Conservation (phyloP, 2,888 invertebrate species). For the Agrotis segetum region DNA sequence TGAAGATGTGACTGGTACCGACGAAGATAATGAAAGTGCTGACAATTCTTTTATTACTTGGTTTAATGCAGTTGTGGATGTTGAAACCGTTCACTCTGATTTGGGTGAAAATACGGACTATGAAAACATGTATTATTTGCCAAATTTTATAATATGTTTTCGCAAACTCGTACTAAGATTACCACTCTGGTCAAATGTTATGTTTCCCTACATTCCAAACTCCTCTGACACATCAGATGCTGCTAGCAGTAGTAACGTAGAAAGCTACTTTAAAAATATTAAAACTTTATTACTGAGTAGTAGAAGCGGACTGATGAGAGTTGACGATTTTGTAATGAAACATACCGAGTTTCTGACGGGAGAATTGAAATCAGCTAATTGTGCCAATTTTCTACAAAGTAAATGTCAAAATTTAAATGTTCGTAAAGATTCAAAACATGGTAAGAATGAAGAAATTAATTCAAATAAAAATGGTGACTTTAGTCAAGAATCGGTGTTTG, state of each 20-base stretch:
- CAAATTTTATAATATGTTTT: too few relatives aligned
- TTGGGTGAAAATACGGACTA: conserved; percentile 12
- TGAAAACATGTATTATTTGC: conserved; percentile 12
- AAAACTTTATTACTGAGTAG: too few relatives aligned
- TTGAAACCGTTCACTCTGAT: conserved; percentile 9
- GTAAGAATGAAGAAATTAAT: background rate
- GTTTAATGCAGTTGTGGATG: conserved; percentile 22
- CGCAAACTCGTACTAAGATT: too few relatives aligned
- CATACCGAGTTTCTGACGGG: too few relatives aligned
- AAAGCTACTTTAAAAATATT: too few relatives aligned
- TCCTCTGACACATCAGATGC: too few relatives aligned
- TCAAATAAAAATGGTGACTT: background rate
- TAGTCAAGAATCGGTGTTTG: conserved; percentile 3
- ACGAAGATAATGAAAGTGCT: conserved; percentile 12
- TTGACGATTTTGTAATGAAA: too few relatives aligned
- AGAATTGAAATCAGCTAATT: background rate
- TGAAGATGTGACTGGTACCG: conserved; percentile 10
- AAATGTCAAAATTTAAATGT: background rate
- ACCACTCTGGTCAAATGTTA: too few relatives aligned
- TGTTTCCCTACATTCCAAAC: too few relatives aligned
- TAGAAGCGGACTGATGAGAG: too few relatives aligned
- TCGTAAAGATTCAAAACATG: conserved; percentile 5
- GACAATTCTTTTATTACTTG: conserved; percentile 14
- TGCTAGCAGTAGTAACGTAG: too few relatives aligned
- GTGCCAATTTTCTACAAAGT: too few relatives aligned